Percentiles rank a stretch among this genome's conserved stretches.
Evolutionary conservation across 2,113 vertebrate species (phyloP).

Genomic region (Murina feae): DNA sequence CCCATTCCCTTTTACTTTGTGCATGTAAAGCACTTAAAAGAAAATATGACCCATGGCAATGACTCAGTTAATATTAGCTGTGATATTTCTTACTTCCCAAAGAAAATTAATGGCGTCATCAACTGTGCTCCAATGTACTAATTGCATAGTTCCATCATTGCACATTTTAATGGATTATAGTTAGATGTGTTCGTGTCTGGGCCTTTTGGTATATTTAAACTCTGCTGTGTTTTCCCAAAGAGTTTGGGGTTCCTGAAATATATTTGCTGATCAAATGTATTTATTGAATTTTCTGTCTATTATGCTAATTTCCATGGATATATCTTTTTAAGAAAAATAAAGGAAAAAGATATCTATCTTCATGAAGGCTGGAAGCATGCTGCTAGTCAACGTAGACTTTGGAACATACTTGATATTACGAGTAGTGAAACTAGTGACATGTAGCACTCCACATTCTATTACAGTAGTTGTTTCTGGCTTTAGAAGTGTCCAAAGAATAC

Average conservation of each 20-base stretch:
- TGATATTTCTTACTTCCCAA: background rate
- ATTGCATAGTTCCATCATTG: background rate
- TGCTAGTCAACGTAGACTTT: background rate
- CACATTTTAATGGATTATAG: background rate
- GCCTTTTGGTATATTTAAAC: background rate
- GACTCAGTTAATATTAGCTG: background rate
- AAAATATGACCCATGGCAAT: background rate
- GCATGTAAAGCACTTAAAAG: background rate
- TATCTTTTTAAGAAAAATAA: conserved; percentile 12
- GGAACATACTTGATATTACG: background rate
- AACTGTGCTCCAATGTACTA: background rate
- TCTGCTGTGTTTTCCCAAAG: background rate
- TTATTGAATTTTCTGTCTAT: background rate
- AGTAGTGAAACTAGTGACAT: background rate
- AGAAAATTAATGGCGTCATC: conserved; percentile 12
- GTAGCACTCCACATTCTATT: background rate
- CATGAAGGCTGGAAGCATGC: background rate
- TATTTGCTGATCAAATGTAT: background rate
- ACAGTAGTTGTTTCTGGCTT: background rate
- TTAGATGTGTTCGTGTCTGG: background rate
- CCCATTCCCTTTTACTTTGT: background rate
- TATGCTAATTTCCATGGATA: background rate
- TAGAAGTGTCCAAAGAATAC: background rate
- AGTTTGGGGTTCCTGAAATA: background rate
- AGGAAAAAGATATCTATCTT: background rate